Conservation (phyloP, 2,797 vertebrate genomes). For the Loriculus beryllinus region DNA sequence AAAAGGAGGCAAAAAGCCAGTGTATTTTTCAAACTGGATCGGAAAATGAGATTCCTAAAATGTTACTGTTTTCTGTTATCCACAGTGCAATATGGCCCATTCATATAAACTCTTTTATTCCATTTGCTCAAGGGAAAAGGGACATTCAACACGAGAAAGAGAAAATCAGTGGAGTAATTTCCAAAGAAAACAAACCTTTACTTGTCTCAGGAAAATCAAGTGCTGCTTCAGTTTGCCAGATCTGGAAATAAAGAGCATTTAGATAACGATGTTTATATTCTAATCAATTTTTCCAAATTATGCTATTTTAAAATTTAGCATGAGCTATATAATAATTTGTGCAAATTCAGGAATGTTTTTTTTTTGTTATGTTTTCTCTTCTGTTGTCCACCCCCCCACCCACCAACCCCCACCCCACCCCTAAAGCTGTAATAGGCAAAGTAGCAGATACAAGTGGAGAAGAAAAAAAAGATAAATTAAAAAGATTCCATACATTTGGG, state of each 20-base stretch:
- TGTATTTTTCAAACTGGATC: not conserved
- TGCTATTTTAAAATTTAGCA: conserved; percentile 32
- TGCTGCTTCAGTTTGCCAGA: conserved; percentile 39
- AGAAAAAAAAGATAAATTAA: not conserved
- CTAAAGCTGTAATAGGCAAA: not conserved
- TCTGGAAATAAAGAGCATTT: conserved; percentile 57
- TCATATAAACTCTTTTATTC: not conserved
- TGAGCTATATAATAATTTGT: not conserved
- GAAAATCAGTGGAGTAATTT: conserved; percentile 19
- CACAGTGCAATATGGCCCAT: not conserved
- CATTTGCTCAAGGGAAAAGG: not conserved
- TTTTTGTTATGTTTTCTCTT: not conserved
- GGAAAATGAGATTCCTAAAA: conserved; percentile 24
- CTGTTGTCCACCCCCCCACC: no score
- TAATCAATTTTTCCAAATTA: conserved; percentile 68
- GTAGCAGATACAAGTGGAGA: not conserved
- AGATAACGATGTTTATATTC: conserved; percentile 42
- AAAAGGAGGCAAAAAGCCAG: not conserved
- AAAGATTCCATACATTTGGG: conserved; percentile 55
- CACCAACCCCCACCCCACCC: no score
- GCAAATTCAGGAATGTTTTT: not conserved
- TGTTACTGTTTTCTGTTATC: not conserved
- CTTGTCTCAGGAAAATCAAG: not conserved
- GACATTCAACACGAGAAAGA: not conserved
- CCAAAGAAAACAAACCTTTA: conserved; percentile 21